Evolutionary conservation across 2,888 invertebrate genomes (phyloP).

Genomic region (Melieria omissa): DNA sequence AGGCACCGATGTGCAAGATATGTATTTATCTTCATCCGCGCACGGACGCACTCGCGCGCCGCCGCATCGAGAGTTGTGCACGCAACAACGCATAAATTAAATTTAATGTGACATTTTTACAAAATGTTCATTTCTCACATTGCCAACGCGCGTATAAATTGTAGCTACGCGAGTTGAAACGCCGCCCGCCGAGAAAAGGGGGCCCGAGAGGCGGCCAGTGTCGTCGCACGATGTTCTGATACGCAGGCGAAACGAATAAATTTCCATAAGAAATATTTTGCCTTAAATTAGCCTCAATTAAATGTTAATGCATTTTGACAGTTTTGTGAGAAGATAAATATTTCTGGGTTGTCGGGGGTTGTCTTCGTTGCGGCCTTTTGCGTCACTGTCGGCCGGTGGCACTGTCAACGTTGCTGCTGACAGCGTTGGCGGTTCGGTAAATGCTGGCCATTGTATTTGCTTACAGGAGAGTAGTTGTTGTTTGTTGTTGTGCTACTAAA

Average conservation of each 20-base stretch:
- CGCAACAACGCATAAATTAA: constrained; percentile 59
- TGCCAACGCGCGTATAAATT: constrained; percentile 45
- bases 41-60: constrained; percentile 52
- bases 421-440: not conserved
- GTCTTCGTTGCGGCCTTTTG: not conserved
- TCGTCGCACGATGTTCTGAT: not conserved
- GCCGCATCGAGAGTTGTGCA: constrained; percentile 54
- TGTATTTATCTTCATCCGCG: constrained; percentile 40
- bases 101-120: constrained; percentile 65
- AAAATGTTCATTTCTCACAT: constrained; percentile 65
- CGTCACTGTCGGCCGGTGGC: not conserved
- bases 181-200: not conserved
- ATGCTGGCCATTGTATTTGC: too few species aligned
- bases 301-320: constrained; percentile 67
- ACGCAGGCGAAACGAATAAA: constrained; percentile 32
- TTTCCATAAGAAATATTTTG: constrained; percentile 59
- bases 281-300: constrained; percentile 64
- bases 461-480: too few species aligned
- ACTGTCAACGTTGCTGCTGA: not conserved
- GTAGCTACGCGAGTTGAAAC: constrained; percentile 18
- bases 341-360: constrained; percentile 13
- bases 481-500: too few species aligned
- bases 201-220: constrained; percentile 17
- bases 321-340: constrained; percentile 50
- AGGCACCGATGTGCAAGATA: constrained; percentile 46